Conservation (phyloP, 1,140 invertebrate species). For the Amyelois transitella region DNA sequence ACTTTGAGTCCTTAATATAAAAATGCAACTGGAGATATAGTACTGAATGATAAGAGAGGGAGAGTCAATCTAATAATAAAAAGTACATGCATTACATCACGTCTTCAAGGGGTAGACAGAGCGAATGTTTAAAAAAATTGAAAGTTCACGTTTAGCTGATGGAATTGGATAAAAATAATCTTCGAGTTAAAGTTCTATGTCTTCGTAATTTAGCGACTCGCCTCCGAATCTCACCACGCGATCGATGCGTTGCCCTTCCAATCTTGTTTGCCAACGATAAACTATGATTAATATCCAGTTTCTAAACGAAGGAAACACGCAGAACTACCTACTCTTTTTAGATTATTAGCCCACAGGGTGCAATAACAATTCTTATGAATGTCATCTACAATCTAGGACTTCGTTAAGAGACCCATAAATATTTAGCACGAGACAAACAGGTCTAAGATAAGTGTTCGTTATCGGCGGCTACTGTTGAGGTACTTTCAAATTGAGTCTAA, state of each 20-base stretch:
- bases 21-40: too few species aligned
- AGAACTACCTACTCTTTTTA: constrained; percentile 6
- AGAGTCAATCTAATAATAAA: too few species aligned
- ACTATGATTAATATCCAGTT: constrained; percentile 36
- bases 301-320: constrained; percentile 22
- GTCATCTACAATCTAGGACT: constrained; percentile 15
- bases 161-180: too few species aligned
- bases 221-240: constrained; percentile 30
- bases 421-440: constrained; percentile 18
- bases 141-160: too few species aligned
- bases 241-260: constrained; percentile 25
- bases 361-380: constrained; percentile 6
- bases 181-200: neutral
- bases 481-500: constrained; percentile 46
- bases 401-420: constrained; percentile 21
- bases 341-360: constrained; percentile 12
- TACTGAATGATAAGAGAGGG: too few species aligned
- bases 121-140: too few species aligned
- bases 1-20: too few species aligned
- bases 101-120: too few species aligned
- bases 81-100: too few species aligned
- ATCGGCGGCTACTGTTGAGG: constrained; percentile 15
- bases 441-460: constrained; percentile 17
- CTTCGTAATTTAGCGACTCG: neutral
- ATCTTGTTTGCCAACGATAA: constrained; percentile 35